Percentiles rank a stretch among this genome's conserved stretches.
Conservation (phyloP, 2,113 vertebrate genomes). For the Bolborhynchus lineola region DNA sequence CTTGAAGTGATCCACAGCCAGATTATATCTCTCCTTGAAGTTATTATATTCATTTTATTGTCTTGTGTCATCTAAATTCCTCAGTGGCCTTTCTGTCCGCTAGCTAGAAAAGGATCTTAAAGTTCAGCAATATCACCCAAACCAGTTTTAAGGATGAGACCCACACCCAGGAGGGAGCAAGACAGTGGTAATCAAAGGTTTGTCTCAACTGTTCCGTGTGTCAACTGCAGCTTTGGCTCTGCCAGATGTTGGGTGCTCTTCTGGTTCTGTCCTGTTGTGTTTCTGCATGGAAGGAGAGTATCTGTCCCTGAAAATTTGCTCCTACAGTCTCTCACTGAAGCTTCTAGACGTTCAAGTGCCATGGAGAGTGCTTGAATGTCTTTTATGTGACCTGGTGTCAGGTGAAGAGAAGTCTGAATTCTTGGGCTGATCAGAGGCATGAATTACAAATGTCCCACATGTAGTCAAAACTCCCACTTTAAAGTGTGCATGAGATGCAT, state of each 20-base stretch:
- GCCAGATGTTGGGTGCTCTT: neutral
- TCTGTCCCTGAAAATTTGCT: neutral
- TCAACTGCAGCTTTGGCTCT: neutral
- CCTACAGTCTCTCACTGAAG: neutral
- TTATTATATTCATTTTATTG: neutral
- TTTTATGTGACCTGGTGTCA: neutral
- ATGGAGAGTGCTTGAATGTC: fast-evolving
- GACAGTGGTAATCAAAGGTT: neutral
- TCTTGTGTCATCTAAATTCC: neutral
- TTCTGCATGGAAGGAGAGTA: neutral
- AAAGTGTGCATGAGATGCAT: neutral
- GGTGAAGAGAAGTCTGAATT: neutral
- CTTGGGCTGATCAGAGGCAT: neutral
- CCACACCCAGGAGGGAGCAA: neutral
- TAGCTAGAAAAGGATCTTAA: neutral
- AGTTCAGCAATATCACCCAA: neutral
- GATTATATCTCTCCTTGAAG: neutral
- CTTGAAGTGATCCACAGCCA: neutral
- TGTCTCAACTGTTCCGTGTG: neutral
- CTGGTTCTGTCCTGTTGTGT: neutral
- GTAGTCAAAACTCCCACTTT: neutral
- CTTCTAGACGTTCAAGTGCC: neutral
- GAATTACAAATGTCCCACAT: neutral
- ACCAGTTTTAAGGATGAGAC: neutral
- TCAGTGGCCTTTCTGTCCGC: neutral